A percentile compares a stretch with the other conserved stretches of the same genome.
phyloP scores from a whole-genome alignment of 53 echinoderm and acorn worm species.

The Astropecten irregularis region DNA sequence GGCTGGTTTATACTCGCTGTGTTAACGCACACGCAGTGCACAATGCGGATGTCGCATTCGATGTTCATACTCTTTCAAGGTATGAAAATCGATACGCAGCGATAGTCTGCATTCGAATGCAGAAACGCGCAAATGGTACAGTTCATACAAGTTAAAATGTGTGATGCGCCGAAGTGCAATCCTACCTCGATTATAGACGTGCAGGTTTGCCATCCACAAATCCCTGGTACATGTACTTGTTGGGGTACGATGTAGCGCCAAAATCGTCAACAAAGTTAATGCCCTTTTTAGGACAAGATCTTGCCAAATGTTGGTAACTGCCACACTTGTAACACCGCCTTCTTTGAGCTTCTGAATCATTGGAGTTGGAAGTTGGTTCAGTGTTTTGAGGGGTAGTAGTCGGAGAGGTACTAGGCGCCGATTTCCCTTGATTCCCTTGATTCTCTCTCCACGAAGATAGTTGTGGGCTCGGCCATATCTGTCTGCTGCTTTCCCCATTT shows the following conservation, averaged over 20 bases:
- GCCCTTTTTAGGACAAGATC: background rate
- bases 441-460: background rate
- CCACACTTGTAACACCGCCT: slow-evolving; percentile 8
- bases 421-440: too few relatives aligned
- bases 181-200: too few relatives aligned
- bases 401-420: too few relatives aligned
- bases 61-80: too few relatives aligned
- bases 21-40: background rate
- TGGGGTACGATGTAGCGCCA: background rate
- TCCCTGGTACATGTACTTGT: background rate
- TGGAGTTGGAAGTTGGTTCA: too few relatives aligned
- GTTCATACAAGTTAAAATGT: too few relatives aligned
- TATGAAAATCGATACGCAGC: too few relatives aligned
- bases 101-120: too few relatives aligned
- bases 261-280: background rate
- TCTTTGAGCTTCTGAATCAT: background rate
- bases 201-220: background rate
- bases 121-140: too few relatives aligned
- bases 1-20: background rate
- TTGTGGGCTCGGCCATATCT: background rate
- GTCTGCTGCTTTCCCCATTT: background rate
- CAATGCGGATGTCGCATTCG: too few relatives aligned
- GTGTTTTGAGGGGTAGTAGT: too few relatives aligned
- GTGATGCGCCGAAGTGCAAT: too few relatives aligned
- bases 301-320: background rate